A percentile compares a stretch with the other conserved stretches of the same genome.
phyloP scores from a whole-genome alignment of 2,888 invertebrate genomes.

The Seladonia tumulorum region DNA sequence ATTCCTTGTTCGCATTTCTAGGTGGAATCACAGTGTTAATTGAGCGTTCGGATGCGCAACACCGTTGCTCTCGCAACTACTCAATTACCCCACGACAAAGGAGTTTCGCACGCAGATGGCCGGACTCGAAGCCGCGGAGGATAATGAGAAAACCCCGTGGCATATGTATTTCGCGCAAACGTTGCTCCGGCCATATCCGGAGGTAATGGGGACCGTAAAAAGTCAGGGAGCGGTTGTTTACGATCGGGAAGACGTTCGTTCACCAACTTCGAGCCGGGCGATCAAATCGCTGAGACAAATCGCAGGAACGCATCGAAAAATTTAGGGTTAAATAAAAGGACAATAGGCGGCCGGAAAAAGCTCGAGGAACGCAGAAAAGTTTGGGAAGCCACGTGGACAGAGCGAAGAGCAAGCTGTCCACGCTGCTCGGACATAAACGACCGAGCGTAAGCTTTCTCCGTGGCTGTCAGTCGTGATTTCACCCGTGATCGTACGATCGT shows the following conservation, averaged over 20 bases:
- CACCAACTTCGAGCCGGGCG: constrained; percentile 10
- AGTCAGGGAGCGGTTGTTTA: constrained; percentile 47
- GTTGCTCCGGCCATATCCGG: not conserved
- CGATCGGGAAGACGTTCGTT: constrained; percentile 39
- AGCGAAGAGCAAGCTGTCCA: constrained; percentile 59
- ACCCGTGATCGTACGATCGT: constrained; percentile 69
- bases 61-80: not conserved
- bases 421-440: constrained; percentile 63
- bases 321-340: constrained; percentile 65
- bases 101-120: not conserved
- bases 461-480: constrained; percentile 65
- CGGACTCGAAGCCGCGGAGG: not conserved
- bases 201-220: constrained; percentile 52
- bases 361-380: constrained; percentile 45
- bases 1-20: too few species aligned
- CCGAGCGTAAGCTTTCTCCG: constrained; percentile 68
- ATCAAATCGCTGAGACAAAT: not conserved
- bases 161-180: constrained; percentile 23
- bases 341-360: constrained; percentile 50
- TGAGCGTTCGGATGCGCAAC: too few species aligned
- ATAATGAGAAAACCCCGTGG: constrained; percentile 22
- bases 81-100: not conserved
- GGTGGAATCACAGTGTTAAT: too few species aligned
- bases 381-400: constrained; percentile 21
- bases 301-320: constrained; percentile 61